These are phyloP conservation scores for Anas platyrhynchos DNA, from an alignment of 2,113 vertebrate genomes.

Conservation along the genomic window DNA sequence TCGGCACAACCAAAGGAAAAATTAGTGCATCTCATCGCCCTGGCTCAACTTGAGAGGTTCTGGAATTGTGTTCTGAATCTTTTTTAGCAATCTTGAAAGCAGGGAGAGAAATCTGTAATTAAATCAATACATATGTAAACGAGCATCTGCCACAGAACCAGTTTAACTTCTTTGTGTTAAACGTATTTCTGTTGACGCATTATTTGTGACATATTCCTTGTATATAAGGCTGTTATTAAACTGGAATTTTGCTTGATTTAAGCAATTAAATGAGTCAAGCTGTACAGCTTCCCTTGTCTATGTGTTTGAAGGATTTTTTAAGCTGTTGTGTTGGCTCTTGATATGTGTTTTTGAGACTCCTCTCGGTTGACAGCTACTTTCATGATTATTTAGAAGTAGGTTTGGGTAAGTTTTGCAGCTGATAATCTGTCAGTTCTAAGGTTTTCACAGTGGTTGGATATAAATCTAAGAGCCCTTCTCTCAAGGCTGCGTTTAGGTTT, in stretches of 20 bases:
- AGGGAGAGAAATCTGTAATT: conserved; percentile 26
- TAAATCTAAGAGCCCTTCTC: background rate
- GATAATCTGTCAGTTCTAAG: background rate
- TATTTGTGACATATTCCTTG: conserved; percentile 11
- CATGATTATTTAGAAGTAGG: background rate
- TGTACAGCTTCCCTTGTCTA: background rate
- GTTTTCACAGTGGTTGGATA: background rate
- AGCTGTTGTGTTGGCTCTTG: background rate
- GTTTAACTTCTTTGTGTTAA: background rate
- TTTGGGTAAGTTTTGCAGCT: background rate
- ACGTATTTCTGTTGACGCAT: background rate
- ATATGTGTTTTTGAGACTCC: background rate
- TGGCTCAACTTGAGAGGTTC: background rate
- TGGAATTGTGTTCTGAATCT: background rate
- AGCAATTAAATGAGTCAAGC: background rate
- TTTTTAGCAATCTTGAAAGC: background rate
- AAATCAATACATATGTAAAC: conserved; percentile 24
- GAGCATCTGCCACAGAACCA: conserved; percentile 26
- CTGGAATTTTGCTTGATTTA: conserved; percentile 9
- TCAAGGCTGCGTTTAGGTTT: background rate
- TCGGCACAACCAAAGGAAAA: background rate
- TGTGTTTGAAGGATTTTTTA: background rate
- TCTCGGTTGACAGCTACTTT: background rate
- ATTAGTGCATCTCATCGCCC: background rate
- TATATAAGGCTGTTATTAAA: background rate